These are phyloP conservation scores for Charanyca ferruginea DNA, from an alignment of 2,888 invertebrate species.

Conservation along the genomic window DNA sequence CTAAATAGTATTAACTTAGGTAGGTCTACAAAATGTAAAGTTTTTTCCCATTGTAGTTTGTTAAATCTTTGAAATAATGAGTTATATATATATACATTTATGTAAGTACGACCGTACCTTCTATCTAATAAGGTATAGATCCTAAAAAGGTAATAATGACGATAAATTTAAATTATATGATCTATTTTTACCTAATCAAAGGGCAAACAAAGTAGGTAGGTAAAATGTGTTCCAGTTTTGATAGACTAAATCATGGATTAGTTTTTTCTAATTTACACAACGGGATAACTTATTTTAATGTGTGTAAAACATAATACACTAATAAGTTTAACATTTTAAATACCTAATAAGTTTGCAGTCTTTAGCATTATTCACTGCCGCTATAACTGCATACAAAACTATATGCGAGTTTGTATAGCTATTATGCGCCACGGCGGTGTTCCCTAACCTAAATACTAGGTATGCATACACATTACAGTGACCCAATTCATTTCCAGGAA, in stretches of 20 bases:
- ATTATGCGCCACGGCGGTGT: slow-evolving; percentile 4
- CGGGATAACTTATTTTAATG: too few relatives aligned
- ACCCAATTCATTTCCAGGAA: slow-evolving; percentile 27
- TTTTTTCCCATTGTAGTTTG: too few relatives aligned
- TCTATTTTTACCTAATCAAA: too few relatives aligned
- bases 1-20: background rate
- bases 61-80: background rate
- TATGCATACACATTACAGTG: slow-evolving; percentile 12
- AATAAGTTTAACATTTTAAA: background rate
- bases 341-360: background rate
- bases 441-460: slow-evolving; percentile 1
- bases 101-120: too few relatives aligned
- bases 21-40: background rate
- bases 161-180: too few relatives aligned
- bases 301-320: background rate
- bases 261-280: too few relatives aligned
- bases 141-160: too few relatives aligned
- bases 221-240: too few relatives aligned
- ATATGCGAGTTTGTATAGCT: slow-evolving; percentile 4
- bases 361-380: background rate
- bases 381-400: slow-evolving; percentile 8
- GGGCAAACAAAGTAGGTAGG: too few relatives aligned
- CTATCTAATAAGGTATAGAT: too few relatives aligned
- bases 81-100: too few relatives aligned
- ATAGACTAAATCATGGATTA: too few relatives aligned